Percentiles rank a stretch among this genome's conserved stretches.
phyloP scores from a whole-genome alignment of 2,113 vertebrate species.

The Lasiurus borealis region DNA sequence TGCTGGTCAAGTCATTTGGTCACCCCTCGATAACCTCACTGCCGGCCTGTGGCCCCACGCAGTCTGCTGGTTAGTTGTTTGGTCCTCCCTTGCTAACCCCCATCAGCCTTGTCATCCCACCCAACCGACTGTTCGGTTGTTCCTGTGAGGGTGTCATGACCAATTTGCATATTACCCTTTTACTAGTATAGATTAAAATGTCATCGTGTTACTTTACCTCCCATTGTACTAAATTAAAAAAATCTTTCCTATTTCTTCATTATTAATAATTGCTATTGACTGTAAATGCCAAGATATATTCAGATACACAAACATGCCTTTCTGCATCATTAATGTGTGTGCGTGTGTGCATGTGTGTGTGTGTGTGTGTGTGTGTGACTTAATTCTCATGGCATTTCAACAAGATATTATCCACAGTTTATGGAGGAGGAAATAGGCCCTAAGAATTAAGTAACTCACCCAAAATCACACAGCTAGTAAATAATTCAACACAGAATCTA shows the following conservation, averaged over 20 bases:
- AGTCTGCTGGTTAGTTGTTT: too few species aligned
- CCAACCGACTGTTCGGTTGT: too few species aligned
- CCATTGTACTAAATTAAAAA: slow-evolving; percentile 1
- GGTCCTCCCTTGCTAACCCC: too few species aligned
- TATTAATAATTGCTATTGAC: slow-evolving; percentile 25
- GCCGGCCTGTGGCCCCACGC: too few species aligned
- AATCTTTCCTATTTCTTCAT: slow-evolving; percentile 34
- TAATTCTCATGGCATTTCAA: slow-evolving; percentile 27
- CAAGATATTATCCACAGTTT: not conserved
- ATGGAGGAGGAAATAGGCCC: not conserved
- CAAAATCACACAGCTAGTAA: slow-evolving; percentile 25
- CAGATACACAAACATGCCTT: not conserved
- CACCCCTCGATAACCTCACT: too few species aligned
- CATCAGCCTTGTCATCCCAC: too few species aligned
- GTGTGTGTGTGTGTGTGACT: not conserved
- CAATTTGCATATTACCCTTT: too few species aligned
- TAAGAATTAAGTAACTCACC: not conserved
- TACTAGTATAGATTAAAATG: not conserved
- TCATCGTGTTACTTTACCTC: not conserved
- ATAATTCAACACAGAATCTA: not conserved
- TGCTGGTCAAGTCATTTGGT: too few species aligned
- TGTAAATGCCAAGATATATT: slow-evolving; percentile 5
- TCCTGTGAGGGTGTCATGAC: too few species aligned
- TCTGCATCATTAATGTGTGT: not conserved
- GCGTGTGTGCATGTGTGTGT: not conserved